These are phyloP conservation scores for Gambusia yucatana DNA, from an alignment of 2,797 vertebrate genomes.

Conservation along the genomic window DNA sequence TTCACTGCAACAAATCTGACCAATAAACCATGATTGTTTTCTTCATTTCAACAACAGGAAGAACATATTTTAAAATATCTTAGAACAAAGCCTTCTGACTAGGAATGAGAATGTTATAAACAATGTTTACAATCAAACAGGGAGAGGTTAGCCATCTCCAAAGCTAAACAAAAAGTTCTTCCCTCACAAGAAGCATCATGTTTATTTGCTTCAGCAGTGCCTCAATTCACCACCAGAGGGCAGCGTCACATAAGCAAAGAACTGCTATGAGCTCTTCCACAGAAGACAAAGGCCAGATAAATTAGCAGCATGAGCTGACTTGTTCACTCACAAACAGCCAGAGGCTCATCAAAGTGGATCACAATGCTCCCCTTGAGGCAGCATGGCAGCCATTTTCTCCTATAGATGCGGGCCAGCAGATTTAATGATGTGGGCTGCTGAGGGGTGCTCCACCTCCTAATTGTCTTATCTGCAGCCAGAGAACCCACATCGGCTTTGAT, in stretches of 20 bases:
- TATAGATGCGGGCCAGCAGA: constrained; percentile 52
- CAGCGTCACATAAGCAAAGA: constrained; percentile 38
- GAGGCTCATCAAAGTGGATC: constrained; percentile 50
- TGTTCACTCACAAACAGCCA: constrained; percentile 46
- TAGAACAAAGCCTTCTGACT: not conserved
- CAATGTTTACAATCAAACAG: not conserved
- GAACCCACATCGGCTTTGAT: constrained; percentile 52
- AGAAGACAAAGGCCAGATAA: constrained; percentile 44
- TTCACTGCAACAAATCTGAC: not conserved
- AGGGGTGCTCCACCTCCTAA: constrained; percentile 30
- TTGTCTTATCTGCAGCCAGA: constrained; percentile 59
- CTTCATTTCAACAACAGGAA: not conserved
- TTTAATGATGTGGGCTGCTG: constrained; percentile 47
- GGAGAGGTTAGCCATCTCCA: not conserved
- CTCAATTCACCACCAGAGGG: constrained; percentile 61
- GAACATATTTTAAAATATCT: not conserved
- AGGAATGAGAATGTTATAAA: not conserved
- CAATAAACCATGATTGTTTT: not conserved
- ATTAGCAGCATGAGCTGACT: constrained; percentile 53
- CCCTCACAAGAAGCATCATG: not conserved
- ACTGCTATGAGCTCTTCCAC: not conserved
- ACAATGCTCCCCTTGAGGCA: constrained; percentile 31
- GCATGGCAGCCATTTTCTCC: constrained; percentile 32
- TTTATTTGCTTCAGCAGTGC: not conserved
- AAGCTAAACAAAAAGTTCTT: not conserved